Evolutionary conservation across 2,113 vertebrate species (phyloP), one percentile per base, ranked within the genome.

Genomic region (Thermophis baileyi): DNA sequence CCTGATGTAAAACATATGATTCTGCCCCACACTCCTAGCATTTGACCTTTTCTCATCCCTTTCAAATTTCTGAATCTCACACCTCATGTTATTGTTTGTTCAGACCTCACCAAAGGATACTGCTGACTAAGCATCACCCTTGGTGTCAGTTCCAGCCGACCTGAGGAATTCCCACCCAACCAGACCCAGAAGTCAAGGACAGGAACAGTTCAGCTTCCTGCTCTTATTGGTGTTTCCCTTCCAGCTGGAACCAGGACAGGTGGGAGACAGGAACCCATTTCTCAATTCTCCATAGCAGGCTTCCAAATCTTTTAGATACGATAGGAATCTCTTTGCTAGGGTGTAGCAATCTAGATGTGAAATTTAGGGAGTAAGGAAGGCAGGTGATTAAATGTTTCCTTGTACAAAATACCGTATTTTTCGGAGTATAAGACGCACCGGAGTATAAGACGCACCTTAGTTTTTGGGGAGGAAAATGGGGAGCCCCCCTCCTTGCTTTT

Each of bases 191-290:
- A 57, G 54, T 90, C 0, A 47, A 91, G 89, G 55, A 89, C 93
- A 94, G 95, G 94, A 95, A 94, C 89, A 47, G 51, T 81, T 88
- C 89, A 50, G 90, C 90, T 95, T 96, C 96, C 95, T 81, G 90
- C 63, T 69, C 55, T 81, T 69, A 85, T 89, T 18, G 44, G 46
- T 3, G 12, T 63, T 91, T 92, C 90, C 87, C 92, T 88, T 94
- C 74, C 91, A 94, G 85, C 89, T 90, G 89, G 85, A 92, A 86
- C 85, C 24, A 47, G 44, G 89, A 51, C 91, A 60, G 89, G 91
- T 57, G 87, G 35, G 44, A n/a, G 85, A 90, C 12, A 86, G 91
- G 60, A 53, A 60, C 27, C 12, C 3, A 6, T 86, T 87, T n/a
- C 87, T 27, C 35, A 89, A 47, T 3, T 85, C 12, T 60, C 87